These are phyloP conservation scores for Caenorhabditis inopinata DNA, from an alignment of 1,140 invertebrate genomes.

Conservation along the genomic window DNA sequence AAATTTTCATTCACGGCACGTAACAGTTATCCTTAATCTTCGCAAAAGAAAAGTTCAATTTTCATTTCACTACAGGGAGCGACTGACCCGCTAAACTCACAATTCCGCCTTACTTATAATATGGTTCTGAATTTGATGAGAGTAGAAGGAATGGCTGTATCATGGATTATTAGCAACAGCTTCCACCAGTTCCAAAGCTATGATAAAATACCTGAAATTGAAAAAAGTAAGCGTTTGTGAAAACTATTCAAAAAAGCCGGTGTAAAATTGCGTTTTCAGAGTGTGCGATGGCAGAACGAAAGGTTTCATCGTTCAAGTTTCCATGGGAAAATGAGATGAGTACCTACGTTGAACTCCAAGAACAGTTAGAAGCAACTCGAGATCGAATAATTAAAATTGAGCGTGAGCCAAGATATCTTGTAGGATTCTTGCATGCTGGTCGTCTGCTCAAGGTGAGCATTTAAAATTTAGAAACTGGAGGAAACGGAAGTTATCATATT, in stretches of 20 bases:
- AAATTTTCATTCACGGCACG: no score
- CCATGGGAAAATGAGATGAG: constrained; percentile 77
- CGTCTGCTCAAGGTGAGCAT: constrained; percentile 80
- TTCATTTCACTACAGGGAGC: constrained; percentile 72
- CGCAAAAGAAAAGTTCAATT: no score
- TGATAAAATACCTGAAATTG: constrained; percentile 83
- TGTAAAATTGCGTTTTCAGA: constrained; percentile 34
- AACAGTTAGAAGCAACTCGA: constrained; percentile 72
- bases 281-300: not conserved
- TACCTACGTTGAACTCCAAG: constrained; percentile 80
- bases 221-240: constrained; percentile 75
- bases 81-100: constrained; percentile 94
- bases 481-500: not conserved
- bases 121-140: constrained; percentile 93
- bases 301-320: constrained; percentile 61
- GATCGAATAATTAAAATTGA: constrained; percentile 75
- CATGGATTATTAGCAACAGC: constrained; percentile 96
- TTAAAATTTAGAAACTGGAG: not conserved
- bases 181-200: constrained; percentile 99
- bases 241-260: constrained; percentile 25
- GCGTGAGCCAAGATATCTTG: constrained; percentile 81
- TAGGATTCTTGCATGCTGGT: constrained; percentile 91
- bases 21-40: no score
- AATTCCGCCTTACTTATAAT: constrained; percentile 98
- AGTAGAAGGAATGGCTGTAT: constrained; percentile 98